These are phyloP conservation scores for Scolopax mira DNA, from an alignment of 2,113 vertebrate genomes.

Conservation along the genomic window DNA sequence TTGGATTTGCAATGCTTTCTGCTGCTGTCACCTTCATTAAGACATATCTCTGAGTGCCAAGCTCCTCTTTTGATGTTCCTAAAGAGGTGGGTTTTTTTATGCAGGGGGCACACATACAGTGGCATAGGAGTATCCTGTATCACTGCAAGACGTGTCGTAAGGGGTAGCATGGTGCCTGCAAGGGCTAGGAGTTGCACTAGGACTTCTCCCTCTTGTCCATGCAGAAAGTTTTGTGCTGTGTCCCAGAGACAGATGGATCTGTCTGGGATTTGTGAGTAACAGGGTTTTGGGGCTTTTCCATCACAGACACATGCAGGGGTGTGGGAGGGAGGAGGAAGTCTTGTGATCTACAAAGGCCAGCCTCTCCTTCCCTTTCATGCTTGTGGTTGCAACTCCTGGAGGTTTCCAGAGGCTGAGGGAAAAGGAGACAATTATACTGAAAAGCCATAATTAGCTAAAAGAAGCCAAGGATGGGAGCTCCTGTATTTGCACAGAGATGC, in stretches of 20 bases:
- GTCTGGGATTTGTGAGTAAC: not conserved
- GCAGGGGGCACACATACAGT: not conserved
- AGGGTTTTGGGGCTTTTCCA: not conserved
- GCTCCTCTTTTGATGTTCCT: not conserved
- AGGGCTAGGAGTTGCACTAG: not conserved
- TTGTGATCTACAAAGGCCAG: not conserved
- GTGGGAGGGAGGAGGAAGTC: not conserved
- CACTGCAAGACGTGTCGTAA: not conserved
- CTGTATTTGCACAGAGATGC: not conserved
- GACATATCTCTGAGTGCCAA: not conserved
- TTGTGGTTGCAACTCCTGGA: not conserved
- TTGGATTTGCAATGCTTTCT: conserved; percentile 5
- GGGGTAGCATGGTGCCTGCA: not conserved
- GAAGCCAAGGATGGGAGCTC: not conserved
- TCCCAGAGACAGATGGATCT: not conserved
- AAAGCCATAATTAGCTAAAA: not conserved
- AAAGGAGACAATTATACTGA: not conserved
- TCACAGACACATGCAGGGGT: not conserved
- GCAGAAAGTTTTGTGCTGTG: not conserved
- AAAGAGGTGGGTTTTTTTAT: not conserved
- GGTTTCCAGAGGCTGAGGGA: not conserved
- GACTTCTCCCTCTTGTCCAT: not conserved
- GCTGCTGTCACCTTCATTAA: conserved; percentile 29
- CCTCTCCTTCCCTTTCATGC: not conserved
- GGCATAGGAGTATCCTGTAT: not conserved